phyloP scores from a whole-genome alignment of 2,797 vertebrate species.

The Cuculus canorus region DNA sequence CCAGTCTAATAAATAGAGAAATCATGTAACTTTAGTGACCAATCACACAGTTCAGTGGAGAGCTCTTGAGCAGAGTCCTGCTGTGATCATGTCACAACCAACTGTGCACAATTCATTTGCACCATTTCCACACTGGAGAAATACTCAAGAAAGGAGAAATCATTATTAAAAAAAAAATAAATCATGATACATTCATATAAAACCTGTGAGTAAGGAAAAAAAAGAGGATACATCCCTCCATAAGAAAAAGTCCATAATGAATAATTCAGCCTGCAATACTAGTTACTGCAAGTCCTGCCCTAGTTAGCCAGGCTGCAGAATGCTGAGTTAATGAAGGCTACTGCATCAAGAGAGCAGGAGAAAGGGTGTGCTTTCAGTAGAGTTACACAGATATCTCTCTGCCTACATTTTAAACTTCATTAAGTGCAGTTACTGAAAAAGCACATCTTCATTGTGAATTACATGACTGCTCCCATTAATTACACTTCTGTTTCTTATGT shows the following conservation, averaged over 20 bases:
- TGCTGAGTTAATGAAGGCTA: slow-evolving; percentile 49
- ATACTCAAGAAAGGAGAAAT: not conserved
- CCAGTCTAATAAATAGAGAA: not conserved
- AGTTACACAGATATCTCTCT: not conserved
- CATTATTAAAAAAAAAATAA: not conserved
- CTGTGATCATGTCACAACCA: not conserved
- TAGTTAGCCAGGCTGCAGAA: slow-evolving; percentile 48
- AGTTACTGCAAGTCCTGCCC: slow-evolving; percentile 51
- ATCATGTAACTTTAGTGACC: slow-evolving; percentile 4
- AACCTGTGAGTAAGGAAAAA: not conserved
- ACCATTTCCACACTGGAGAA: not conserved
- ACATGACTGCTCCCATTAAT: not conserved
- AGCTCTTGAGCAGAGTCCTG: not conserved
- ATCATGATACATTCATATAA: not conserved
- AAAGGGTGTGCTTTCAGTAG: not conserved
- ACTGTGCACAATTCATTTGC: not conserved
- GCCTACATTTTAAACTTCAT: slow-evolving; percentile 1
- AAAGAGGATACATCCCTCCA: not conserved
- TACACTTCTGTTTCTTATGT: not conserved
- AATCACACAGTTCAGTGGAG: not conserved
- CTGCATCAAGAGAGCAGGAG: not conserved
- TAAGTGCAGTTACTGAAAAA: not conserved
- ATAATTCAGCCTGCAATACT: slow-evolving; percentile 61
- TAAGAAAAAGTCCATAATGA: slow-evolving; percentile 42
- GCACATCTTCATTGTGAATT: not conserved